Conservation (phyloP, 2,113 vertebrate genomes). For the Halcyon malimbica region DNA sequence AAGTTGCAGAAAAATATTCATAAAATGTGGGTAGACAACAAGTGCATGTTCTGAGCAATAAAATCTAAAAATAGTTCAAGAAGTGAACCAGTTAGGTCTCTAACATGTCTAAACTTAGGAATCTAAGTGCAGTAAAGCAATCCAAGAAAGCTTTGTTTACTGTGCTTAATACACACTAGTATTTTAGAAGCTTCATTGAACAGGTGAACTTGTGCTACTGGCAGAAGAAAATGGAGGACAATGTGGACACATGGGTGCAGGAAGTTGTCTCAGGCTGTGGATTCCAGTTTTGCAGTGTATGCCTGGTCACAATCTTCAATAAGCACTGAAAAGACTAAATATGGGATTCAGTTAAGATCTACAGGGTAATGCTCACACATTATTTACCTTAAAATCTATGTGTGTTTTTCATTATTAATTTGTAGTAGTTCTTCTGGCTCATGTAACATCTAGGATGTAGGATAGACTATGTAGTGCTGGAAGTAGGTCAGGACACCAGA, state of each 20-base stretch:
- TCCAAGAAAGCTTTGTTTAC: neutral
- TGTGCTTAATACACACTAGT: neutral
- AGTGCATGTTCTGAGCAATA: neutral
- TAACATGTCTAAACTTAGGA: neutral
- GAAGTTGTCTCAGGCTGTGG: neutral
- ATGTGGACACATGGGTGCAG: no score
- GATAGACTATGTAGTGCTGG: neutral
- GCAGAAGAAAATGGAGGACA: neutral
- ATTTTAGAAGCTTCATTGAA: neutral
- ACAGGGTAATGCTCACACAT: neutral
- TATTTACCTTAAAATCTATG: neutral
- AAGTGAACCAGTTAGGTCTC: neutral
- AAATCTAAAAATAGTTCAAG: neutral
- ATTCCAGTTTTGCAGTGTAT: neutral
- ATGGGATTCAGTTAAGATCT: neutral
- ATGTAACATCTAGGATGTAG: neutral
- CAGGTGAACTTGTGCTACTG: neutral
- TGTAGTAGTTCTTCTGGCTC: neutral
- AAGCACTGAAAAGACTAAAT: neutral
- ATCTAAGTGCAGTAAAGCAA: neutral
- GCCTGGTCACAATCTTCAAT: neutral
- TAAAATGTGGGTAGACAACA: neutral
- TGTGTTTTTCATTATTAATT: neutral
- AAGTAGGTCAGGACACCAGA: neutral
- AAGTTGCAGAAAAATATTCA: neutral